Conservation (phyloP, 2,888 invertebrate species). For the Protonemura montana region DNA sequence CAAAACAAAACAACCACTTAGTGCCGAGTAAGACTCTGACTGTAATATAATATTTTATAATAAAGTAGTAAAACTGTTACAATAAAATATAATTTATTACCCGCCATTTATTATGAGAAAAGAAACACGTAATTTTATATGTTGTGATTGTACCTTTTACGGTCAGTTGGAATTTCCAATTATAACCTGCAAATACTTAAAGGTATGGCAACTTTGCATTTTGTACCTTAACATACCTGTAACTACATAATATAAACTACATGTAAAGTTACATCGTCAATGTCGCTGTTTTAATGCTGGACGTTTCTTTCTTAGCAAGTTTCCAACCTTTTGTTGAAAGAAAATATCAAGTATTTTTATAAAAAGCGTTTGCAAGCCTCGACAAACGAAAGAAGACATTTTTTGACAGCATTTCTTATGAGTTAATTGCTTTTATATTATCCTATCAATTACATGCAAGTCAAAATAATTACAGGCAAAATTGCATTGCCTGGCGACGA, state of each 20-base stretch:
- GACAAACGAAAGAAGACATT: too few species aligned
- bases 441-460: too few species aligned
- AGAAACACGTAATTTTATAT: constrained; percentile 12
- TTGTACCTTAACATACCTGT: background rate
- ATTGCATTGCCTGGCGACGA: too few species aligned
- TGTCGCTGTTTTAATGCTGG: background rate
- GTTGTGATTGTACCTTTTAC: constrained; percentile 2
- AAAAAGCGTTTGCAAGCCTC: too few species aligned
- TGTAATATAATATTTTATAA: background rate
- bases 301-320: background rate
- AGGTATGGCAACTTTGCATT: background rate
- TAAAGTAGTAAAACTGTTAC: constrained; percentile 12
- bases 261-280: background rate
- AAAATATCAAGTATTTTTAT: too few species aligned
- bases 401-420: background rate
- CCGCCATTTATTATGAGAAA: constrained; percentile 7
- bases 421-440: too few species aligned
- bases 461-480: too few species aligned
- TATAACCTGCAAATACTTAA: background rate
- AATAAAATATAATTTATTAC: constrained; percentile 7
- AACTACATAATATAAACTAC: too few species aligned
- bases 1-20: constrained; percentile 1
- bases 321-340: background rate
- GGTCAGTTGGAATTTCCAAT: background rate
- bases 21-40: background rate